These are phyloP conservation scores for Suricata suricatta DNA, from an alignment of 2,113 vertebrate species.

Conservation along the genomic window DNA sequence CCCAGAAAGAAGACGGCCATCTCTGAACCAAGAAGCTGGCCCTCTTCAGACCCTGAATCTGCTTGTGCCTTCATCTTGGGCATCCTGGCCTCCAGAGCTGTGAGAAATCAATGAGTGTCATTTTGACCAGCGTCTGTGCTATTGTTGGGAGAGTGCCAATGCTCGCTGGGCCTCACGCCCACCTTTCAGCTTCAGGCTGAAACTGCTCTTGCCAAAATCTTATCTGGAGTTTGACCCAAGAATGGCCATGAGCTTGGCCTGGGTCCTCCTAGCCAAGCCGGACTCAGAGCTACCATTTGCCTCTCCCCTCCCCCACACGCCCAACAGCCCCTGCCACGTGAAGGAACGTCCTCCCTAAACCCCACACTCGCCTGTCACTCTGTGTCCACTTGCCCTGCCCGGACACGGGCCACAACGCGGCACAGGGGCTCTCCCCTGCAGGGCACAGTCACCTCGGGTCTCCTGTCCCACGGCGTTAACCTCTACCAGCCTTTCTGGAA, in stretches of 20 bases:
- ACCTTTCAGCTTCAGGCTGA: not conserved
- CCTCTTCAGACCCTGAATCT: not conserved
- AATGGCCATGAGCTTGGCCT: not conserved
- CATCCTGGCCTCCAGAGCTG: not conserved
- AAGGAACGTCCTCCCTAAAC: not conserved
- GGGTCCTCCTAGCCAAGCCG: not conserved
- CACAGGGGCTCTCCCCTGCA: not conserved
- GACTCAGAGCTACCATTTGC: no score
- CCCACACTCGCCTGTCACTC: accelerated
- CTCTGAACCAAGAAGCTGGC: not conserved
- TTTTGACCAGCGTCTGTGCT: not conserved
- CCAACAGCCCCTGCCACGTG: not conserved
- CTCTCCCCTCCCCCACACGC: not conserved
- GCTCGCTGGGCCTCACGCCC: accelerated
- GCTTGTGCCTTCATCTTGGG: not conserved
- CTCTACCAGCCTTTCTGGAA: not conserved
- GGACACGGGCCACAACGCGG: not conserved
- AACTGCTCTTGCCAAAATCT: not conserved
- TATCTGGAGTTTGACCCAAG: not conserved
- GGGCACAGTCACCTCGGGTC: not conserved
- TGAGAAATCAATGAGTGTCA: not conserved
- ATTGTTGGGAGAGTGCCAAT: not conserved
- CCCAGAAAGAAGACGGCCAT: not conserved
- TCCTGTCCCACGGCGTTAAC: no score
- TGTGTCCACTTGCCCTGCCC: not conserved